Evolutionary conservation across 1,140 invertebrate species (phyloP), one percentile per base, ranked within the genome.

Genomic region (Carcinoscorpius rotundicauda): DNA sequence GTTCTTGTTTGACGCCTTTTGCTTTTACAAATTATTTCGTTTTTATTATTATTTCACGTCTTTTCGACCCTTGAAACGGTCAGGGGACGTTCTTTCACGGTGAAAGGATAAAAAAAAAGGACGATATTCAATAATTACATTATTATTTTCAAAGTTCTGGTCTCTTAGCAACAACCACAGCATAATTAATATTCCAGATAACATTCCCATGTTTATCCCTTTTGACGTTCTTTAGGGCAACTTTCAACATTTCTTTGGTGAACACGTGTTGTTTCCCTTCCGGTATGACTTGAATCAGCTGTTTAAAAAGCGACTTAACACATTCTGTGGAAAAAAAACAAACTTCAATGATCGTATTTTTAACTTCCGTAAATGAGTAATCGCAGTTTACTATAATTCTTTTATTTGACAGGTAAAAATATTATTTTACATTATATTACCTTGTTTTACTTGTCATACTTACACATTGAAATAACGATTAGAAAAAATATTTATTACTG

Each of bases 161-260:
- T 62, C 67, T 63, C 29, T 66, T 63, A 6, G 67, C 67, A 4
- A 68, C 58, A 4, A 68, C 67, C 6, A 66, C 50, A 10, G 55
- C 67, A 55, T 68, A 68, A 29, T 68, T 65, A 6, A 68, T 62
- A n/a, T 61, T 64, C 67, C 64, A 68, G 5, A 64, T 64, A 4
- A 66, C 62, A 4, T 58, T 56, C 9, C 67, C 62, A 4, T 64
- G 55, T n/a, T 61, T 61, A 61, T 65, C 60, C 66, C 66, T 10
- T 68, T 68, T 29, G 29, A 29, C 3, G 64, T 68, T 66, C 50
- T 68, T 68, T 6, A 49, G 51, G 4, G 67, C 67, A 4, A 57
- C 48, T 49, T 68, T 68, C n/a, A 52, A 29, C 50, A 68, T 61
- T 4, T 68, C 67, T 58, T 68, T 66, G 11, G 66, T 48, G n/a